These are phyloP conservation scores for Agonopterix subpropinquella DNA, from an alignment of 2,888 invertebrate genomes.

Conservation along the genomic window DNA sequence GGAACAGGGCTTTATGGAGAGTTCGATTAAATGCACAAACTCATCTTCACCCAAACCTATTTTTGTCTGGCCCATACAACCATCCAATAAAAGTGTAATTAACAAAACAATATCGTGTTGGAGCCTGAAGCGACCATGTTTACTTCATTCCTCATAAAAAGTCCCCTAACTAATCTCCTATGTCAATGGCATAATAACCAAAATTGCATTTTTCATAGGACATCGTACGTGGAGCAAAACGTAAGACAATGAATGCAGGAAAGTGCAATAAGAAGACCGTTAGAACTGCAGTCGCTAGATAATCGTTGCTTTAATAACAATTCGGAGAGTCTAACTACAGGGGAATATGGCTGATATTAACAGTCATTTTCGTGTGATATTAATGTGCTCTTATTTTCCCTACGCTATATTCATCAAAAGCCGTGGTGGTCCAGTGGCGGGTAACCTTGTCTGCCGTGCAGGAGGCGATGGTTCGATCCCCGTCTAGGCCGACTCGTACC, in stretches of 20 bases:
- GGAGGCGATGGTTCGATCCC: too few relatives aligned
- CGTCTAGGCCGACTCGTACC: too few relatives aligned
- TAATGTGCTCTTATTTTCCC: too few relatives aligned
- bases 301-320: slow-evolving; percentile 56
- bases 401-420: too few relatives aligned
- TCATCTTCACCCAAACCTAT: not conserved
- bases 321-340: slow-evolving; percentile 54
- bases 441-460: too few relatives aligned
- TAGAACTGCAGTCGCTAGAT: slow-evolving; percentile 39
- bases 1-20: too few relatives aligned
- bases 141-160: too few relatives aligned
- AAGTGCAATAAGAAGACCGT: slow-evolving; percentile 42
- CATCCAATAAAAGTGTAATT: slow-evolving; percentile 31
- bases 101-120: slow-evolving; percentile 36
- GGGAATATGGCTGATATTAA: slow-evolving; percentile 10
- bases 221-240: slow-evolving; percentile 13
- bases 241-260: slow-evolving; percentile 12
- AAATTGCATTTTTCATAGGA: slow-evolving; percentile 1
- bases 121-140: not conserved
- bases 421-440: too few relatives aligned
- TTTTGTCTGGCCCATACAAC: not conserved
- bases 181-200: too few relatives aligned
- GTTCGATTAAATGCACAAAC: too few relatives aligned
- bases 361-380: too few relatives aligned
- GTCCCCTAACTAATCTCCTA: too few relatives aligned